These are phyloP conservation scores for Actinopyga echinites DNA, from an alignment of 53 echinoderm and acorn worm genomes.

Conservation along the genomic window DNA sequence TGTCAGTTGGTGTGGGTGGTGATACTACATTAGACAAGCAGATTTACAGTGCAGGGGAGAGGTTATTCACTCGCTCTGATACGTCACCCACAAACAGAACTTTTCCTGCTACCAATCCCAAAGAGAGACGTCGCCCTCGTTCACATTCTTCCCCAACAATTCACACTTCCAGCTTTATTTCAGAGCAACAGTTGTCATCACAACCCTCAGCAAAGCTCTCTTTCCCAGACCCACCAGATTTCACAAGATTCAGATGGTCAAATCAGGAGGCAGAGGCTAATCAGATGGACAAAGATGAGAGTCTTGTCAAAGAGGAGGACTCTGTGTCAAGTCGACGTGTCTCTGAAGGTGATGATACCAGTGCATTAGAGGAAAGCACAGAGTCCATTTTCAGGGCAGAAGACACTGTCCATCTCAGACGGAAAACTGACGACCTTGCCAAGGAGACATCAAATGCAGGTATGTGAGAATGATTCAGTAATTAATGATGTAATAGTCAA, in stretches of 20 bases:
- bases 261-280: neutral
- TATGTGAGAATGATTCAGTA: no score
- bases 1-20: slow-evolving; percentile 33
- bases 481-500: no score
- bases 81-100: slow-evolving; percentile 10
- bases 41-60: neutral
- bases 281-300: neutral
- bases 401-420: neutral
- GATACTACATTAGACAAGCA: slow-evolving; percentile 19
- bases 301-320: neutral
- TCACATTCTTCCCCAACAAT: slow-evolving; percentile 31
- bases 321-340: neutral
- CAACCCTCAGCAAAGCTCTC: slow-evolving; percentile 16
- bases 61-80: neutral
- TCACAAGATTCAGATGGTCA: slow-evolving; percentile 22
- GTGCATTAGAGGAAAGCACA: slow-evolving; percentile 25
- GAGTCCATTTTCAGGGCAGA: slow-evolving; percentile 34
- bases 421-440: no score
- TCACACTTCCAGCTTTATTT: neutral
- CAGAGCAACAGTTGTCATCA: neutral
- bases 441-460: no score
- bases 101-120: slow-evolving; percentile 40
- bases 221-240: slow-evolving; percentile 38
- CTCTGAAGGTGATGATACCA: slow-evolving; percentile 28
- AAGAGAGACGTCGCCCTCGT: slow-evolving; percentile 42